A percentile compares a stretch with the other conserved stretches of the same genome.
These are phyloP conservation scores for Drosophila nigritarsus DNA, from an alignment of 2,888 invertebrate genomes.

Conservation along the genomic window DNA sequence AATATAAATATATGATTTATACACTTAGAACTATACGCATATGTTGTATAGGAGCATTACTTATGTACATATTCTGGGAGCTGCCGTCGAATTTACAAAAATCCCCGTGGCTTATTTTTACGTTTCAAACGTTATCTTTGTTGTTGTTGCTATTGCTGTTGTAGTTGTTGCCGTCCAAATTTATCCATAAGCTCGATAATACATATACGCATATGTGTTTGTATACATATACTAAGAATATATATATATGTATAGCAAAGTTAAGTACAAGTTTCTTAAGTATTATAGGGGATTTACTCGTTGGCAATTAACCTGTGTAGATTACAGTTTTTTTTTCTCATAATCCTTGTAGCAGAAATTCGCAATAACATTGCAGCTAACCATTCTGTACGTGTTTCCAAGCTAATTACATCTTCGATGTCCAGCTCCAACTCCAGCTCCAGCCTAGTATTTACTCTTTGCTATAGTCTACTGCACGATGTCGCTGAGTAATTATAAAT, in stretches of 20 bases:
- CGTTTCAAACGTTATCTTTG: background rate
- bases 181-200: slow-evolving; percentile 4
- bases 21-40: slow-evolving; percentile 4
- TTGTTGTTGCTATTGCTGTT: background rate
- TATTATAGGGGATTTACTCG: slow-evolving; percentile 51
- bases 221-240: slow-evolving; percentile 9
- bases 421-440: slow-evolving; percentile 2
- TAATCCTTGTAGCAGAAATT: slow-evolving; percentile 26
- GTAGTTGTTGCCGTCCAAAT: background rate
- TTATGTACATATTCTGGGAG: slow-evolving; percentile 26
- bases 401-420: background rate
- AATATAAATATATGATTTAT: slow-evolving; percentile 36
- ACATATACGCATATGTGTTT: background rate
- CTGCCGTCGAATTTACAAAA: slow-evolving; percentile 14
- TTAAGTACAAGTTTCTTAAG: slow-evolving; percentile 61
- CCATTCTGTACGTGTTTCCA: slow-evolving; percentile 15
- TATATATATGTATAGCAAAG: slow-evolving; percentile 25
- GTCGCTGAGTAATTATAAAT: slow-evolving; percentile 17
- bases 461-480: slow-evolving; percentile 6
- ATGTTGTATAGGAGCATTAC: background rate
- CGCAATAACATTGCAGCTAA: slow-evolving; percentile 40
- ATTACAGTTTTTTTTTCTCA: slow-evolving; percentile 25
- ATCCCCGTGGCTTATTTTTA: slow-evolving; percentile 8
- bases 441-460: background rate
- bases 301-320: slow-evolving; percentile 57